Conservation (phyloP, 1,140 invertebrate species). For the Pseudoatta argentina region DNA sequence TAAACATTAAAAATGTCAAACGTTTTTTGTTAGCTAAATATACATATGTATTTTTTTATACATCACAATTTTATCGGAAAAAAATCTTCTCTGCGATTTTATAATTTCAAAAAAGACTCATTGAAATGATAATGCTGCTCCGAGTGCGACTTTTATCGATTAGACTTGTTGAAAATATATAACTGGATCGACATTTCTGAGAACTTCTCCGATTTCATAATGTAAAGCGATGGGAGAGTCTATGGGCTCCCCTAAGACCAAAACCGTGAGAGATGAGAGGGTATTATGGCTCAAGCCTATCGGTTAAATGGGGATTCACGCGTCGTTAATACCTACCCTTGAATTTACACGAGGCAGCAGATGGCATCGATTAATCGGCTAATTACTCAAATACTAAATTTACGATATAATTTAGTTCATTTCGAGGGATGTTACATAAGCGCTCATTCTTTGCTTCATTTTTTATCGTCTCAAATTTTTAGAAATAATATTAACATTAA, state of each 20-base stretch:
- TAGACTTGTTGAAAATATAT: background rate
- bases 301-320: slow-evolving; percentile 74
- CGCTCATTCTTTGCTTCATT: background rate
- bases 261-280: slow-evolving; percentile 55
- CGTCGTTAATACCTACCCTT: slow-evolving; percentile 68
- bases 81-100: background rate
- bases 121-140: background rate
- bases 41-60: background rate
- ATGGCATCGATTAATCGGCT: slow-evolving; percentile 72
- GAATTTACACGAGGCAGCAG: slow-evolving; percentile 53
- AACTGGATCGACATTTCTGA: slow-evolving; percentile 23
- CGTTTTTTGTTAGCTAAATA: too few relatives aligned
- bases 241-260: slow-evolving; percentile 42
- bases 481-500: background rate
- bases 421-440: background rate
- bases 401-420: slow-evolving; percentile 52
- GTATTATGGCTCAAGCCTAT: slow-evolving; percentile 68
- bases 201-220: slow-evolving; percentile 36
- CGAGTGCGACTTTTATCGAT: background rate
- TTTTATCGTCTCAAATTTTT: background rate
- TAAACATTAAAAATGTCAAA: too few relatives aligned
- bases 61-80: too few relatives aligned
- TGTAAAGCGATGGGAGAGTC: slow-evolving; percentile 33
- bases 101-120: background rate
- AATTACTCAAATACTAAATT: slow-evolving; percentile 73